These are phyloP conservation scores for Echinarachnius parma DNA, from an alignment of 53 echinoderm and acorn worm genomes.

Conservation along the genomic window DNA sequence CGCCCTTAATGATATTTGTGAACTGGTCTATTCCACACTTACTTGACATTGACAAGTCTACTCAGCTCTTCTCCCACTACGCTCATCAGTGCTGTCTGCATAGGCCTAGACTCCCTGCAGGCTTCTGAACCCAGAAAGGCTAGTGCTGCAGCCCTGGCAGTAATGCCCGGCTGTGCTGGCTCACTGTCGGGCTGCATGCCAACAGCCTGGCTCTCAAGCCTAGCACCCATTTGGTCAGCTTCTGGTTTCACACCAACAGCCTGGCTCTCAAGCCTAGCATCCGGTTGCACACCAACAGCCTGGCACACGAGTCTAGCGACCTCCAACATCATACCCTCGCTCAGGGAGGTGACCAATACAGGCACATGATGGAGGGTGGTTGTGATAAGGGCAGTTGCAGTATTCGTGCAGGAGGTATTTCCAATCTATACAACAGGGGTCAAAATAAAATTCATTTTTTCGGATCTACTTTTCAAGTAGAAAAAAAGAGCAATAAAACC, in stretches of 20 bases:
- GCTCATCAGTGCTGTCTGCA: constrained; percentile 58
- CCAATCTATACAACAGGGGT: too few species aligned
- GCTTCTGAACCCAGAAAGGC: constrained; percentile 52
- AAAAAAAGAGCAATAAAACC: too few species aligned
- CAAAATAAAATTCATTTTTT: too few species aligned
- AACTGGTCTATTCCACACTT: too few species aligned
- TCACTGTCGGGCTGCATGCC: too few species aligned
- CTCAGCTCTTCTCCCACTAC: constrained; percentile 34
- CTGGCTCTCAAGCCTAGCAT: constrained; percentile 17
- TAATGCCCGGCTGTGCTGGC: too few species aligned
- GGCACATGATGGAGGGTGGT: not conserved
- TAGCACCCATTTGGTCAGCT: too few species aligned
- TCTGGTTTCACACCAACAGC: constrained; percentile 5
- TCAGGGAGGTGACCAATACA: constrained; percentile 18
- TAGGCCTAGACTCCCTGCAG: constrained; percentile 68
- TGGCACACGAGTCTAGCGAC: constrained; percentile 42
- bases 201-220: too few species aligned
- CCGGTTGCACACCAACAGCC: constrained; percentile 8
- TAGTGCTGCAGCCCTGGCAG: constrained; percentile 16
- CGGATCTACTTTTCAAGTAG: too few species aligned
- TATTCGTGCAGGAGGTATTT: not conserved
- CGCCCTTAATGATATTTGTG: too few species aligned
- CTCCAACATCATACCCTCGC: not conserved
- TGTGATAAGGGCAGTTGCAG: not conserved
- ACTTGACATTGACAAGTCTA: constrained; percentile 31